Evolutionary conservation across 2,113 vertebrate species (phyloP).

Genomic region (Patagioenas fasciata): DNA sequence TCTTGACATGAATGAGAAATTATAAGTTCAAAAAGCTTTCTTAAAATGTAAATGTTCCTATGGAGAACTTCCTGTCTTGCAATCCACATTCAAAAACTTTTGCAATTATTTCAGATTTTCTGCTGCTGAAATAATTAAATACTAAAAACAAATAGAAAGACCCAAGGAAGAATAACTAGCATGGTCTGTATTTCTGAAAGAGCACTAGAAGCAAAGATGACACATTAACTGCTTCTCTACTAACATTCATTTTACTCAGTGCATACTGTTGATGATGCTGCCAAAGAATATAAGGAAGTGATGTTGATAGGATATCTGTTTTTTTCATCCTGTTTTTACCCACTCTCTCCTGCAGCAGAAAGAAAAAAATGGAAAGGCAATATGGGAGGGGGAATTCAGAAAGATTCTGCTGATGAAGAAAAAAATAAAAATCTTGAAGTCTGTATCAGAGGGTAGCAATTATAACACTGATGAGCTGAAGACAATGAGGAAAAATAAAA

Average conservation of each 20-base stretch:
- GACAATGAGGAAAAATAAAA: not conserved
- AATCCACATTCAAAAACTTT: not conserved
- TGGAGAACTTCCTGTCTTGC: not conserved
- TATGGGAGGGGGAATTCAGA: not conserved
- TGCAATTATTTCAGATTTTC: not conserved
- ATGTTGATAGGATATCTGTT: not conserved
- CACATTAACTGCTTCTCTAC: not conserved
- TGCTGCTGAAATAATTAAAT: not conserved
- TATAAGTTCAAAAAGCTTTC: not conserved
- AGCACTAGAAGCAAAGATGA: not conserved
- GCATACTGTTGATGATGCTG: not conserved
- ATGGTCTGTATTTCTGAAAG: not conserved
- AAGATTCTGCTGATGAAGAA: not conserved
- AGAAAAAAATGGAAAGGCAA: not conserved
- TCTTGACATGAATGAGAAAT: not conserved
- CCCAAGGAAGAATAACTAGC: not conserved
- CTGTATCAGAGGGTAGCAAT: not conserved
- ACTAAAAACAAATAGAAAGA: not conserved
- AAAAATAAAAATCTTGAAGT: not conserved
- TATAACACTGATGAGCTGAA: not conserved
- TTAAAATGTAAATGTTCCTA: not conserved
- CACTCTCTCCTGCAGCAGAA: not conserved
- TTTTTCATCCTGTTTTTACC: not conserved
- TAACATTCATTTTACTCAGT: not conserved
- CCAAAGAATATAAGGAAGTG: not conserved